A percentile compares a stretch with the other conserved stretches of the same genome.
Conservation (phyloP, 2,797 vertebrate species). For the Thaleichthys pacificus region DNA sequence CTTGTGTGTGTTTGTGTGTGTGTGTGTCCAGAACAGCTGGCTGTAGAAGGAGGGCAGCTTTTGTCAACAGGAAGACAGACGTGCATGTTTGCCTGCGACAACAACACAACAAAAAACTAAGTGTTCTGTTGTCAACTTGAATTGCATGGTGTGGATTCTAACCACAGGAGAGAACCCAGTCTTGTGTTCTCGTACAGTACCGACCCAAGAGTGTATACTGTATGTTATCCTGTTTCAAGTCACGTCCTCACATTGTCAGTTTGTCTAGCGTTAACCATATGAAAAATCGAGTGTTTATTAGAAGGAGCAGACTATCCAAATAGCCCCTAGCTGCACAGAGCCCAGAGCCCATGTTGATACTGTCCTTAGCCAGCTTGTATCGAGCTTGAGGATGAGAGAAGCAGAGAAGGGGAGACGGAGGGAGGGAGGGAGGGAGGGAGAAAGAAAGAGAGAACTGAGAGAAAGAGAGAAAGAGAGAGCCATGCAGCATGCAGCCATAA, state of each 20-base stretch:
- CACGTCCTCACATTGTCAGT: too few species aligned
- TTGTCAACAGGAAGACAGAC: conserved; percentile 73
- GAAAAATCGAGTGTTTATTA: too few species aligned
- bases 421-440: background rate
- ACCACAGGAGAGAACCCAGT: conserved; percentile 38
- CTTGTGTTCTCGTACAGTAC: background rate
- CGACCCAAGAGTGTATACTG: too few species aligned
- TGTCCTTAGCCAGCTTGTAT: conserved; percentile 5
- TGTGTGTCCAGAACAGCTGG: conserved; percentile 60
- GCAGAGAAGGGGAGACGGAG: background rate
- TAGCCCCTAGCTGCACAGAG: too few species aligned
- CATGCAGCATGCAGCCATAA: background rate
- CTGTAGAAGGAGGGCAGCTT: conserved; percentile 67
- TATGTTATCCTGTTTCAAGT: too few species aligned
- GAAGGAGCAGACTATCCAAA: too few species aligned
- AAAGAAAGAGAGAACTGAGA: background rate
- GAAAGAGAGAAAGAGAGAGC: background rate
- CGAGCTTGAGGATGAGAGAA: conserved; percentile 32
- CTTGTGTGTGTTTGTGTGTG: conserved; percentile 44
- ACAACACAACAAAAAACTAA: conserved; percentile 54
- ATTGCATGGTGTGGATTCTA: conserved; percentile 47
- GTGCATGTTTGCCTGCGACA: conserved; percentile 50
- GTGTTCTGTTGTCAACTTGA: conserved; percentile 57
- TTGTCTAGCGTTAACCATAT: too few species aligned
- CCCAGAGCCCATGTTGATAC: too few species aligned